Evolutionary conservation across 2,113 vertebrate genomes (phyloP), one percentile per base, ranked within the genome.

Genomic region (Trichechus manatus): DNA sequence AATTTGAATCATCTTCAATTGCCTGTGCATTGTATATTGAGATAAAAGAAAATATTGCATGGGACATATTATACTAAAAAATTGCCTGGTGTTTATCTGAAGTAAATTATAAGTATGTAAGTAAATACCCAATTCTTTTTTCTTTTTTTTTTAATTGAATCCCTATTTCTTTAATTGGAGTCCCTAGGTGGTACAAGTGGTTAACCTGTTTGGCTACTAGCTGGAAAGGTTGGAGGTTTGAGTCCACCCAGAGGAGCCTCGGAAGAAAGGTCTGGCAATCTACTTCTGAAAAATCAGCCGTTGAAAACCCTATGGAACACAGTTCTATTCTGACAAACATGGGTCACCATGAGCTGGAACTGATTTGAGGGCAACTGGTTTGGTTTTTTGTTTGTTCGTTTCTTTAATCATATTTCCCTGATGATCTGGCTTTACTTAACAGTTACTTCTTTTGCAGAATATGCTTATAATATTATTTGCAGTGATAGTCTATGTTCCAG

Each of bases 371-470:
- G 53, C 1, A 56, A 17, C 14, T 56, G 53, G 47, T 47, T 56
- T 56, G 53, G 13, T 11, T 56, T 13, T 53, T 53, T 8, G 39
- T 39, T 56, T 61, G 59, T 61, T 61, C 83, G 5, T 74, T 74
- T 74, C 22, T 81, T 87, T 29, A 87, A 70, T 68, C 33, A 3
- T 13, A 63, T 83, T 72, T 95, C 68, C 59, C 56, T 77, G 22
- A 70, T 36, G 5, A 87, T 87, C 75, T 68, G 42, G n/a, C 39
- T 95, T 59, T 78, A 31, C 11, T 80, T n/a, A 56, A 25, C 64
- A 95, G n/a, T 74, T 79, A 70, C 59, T 74, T 61, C 14, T 61
- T 53, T 61, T 92, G 17, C 33, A 89, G 44, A 96, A 95, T 88
- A 53, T 95, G 23, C 74, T 83, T 86, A 87, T 86, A 50, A 91